Evolutionary conservation across 2,113 vertebrate genomes (phyloP), one percentile per base, ranked within the genome.

Genomic region (Scomber japonicus): DNA sequence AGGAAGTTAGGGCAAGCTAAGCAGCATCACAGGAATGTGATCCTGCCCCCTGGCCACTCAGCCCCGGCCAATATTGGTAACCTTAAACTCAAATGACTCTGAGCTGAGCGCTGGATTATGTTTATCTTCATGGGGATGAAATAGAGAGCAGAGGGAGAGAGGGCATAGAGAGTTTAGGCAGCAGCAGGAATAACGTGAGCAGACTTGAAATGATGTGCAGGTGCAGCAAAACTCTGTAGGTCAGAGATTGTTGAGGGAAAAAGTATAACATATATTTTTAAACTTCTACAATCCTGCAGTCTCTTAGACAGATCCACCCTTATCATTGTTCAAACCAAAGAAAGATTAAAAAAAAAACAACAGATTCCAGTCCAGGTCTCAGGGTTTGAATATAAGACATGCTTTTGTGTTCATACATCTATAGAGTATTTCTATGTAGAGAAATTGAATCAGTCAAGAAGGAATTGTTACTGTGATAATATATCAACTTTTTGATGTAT

Each of bases 101-200:
- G 74, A 83, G 73, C 81, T 21, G 62, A 64, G 69, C 13, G 45
- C 49, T 53, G 85, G 87, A 88, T 91, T 88, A 87, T 16, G 68
- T 89, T 87, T 82, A 76, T 83, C 83, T 86, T 84, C 64, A 78
- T 53, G 76, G 76, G 82, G 71, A 73, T 90, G 88, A 83, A 81
- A 77, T 48, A 30, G 31, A 71, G 70, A 84, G 81, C 7, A 10
- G 55, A 76, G 62, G 67, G 50, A 56, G 71, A 21, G 85, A 78
- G 84, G 86, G 75, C 80, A 74, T 2, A 6, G 66, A 65, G 76
- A 78, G 75, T 86, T 88, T 40, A 83, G 49, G 69, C 45, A 71
- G 83, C 62, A 71, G 62, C 46, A 60, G 74, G 82, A 81, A 57
- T 74, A 59, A 85, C 50, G 79, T 80, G 81, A 64, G 62, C 1